Base-by-base conservation (phyloP, 1,140 invertebrate genomes). In the Musca vetustissima region DNA sequence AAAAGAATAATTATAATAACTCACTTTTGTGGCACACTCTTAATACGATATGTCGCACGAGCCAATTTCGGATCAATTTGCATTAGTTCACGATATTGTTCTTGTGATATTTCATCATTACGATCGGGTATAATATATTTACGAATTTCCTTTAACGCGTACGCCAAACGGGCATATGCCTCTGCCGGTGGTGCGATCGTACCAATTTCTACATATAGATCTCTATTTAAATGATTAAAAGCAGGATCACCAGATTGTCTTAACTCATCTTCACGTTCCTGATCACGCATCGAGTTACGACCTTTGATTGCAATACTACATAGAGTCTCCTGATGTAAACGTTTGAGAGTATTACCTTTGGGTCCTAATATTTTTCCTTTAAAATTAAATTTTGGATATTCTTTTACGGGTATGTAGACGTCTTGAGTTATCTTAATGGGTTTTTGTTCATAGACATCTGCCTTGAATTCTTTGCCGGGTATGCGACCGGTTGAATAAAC, bases 241-340 rank as follows among this genome's bases (percentile, higher is more conserved):
- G 97, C 97, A 0, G 94, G 93, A 82, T 98, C 96, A 55, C 92
- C 84, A 1, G 93, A 92, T 74, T 89, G 89, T 36, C 95, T 85
- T 19, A 94, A 85, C 79, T 97, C 93, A 77, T 98, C 94, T 83
- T 98, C 87, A 87, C 95, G 95, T 71, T 89, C 87, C 84, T 94
- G 93, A 84, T 98, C 95, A 76, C 94, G 91, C 92, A 98, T 97
- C 0, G 95, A 97, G 67, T 96, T 96, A 76, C 92, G 87, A 6
- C 97, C 96, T 7, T 98, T 86, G 52, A 98, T 93, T 22, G 95
- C 93, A 92, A 98, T 97, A 84, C 95, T 97, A 76, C 94, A 96
- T 87, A 95, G 92, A 7, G 95, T 97, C 78, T 96, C 93, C 80
- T 97, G 95, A 84, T 97, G 96, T 24, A 98, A 85, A 67, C 93